These are phyloP conservation scores for Acanthisitta chloris DNA, from an alignment of 2,113 vertebrate genomes.

Conservation along the genomic window DNA sequence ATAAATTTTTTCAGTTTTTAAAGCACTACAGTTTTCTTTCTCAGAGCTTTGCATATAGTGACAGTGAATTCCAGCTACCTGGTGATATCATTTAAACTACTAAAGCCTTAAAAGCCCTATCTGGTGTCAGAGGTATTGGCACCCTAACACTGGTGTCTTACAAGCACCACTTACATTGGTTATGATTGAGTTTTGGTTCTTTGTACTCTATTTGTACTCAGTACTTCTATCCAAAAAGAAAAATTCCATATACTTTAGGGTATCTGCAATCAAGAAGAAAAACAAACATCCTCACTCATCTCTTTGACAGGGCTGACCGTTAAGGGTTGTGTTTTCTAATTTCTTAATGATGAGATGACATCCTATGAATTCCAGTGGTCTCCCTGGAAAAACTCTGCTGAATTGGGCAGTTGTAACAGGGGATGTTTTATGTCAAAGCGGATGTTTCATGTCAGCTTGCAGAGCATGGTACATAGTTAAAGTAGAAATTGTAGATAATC, in stretches of 20 bases:
- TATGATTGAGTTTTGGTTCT: background rate
- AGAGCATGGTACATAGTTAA: background rate
- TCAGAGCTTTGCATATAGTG: background rate
- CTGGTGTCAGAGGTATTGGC: background rate
- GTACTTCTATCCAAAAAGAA: background rate
- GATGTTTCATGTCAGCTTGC: background rate
- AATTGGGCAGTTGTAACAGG: background rate
- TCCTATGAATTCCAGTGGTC: background rate
- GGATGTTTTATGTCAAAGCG: background rate
- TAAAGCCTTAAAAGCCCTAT: background rate
- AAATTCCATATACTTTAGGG: background rate
- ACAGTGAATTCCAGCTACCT: conserved; percentile 1
- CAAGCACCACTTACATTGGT: background rate
- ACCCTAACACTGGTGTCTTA: background rate
- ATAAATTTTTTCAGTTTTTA: background rate
- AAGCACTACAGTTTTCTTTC: background rate
- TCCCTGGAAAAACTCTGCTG: background rate
- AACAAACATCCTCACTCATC: background rate
- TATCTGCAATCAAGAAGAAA: background rate
- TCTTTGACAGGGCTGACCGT: background rate
- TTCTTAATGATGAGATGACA: background rate
- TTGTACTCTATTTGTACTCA: background rate
- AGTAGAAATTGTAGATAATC: background rate
- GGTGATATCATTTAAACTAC: background rate
- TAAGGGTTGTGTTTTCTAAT: background rate